These are phyloP conservation scores for Amphibalanus amphitrite DNA, from an alignment of 1,140 invertebrate species.

Conservation along the genomic window DNA sequence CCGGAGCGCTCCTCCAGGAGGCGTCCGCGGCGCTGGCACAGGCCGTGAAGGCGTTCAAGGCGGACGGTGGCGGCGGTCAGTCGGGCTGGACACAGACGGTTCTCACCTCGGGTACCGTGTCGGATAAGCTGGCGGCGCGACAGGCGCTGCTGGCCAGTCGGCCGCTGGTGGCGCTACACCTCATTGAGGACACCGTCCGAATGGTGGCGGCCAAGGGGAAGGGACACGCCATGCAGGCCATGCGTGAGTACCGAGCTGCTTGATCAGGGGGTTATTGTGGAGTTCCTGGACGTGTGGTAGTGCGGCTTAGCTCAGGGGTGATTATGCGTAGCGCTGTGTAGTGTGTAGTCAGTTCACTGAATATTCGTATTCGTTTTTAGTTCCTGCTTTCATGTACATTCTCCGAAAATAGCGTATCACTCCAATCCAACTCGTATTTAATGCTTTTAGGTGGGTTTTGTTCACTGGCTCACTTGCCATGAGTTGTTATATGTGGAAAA, in stretches of 20 bases:
- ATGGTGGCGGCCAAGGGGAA: not conserved
- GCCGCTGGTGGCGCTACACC: not conserved
- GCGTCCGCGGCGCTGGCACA: too few relatives aligned
- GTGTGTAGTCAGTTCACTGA: not conserved
- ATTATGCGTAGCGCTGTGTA: not conserved
- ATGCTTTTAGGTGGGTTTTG: not conserved
- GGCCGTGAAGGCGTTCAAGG: not conserved
- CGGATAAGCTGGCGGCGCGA: slow-evolving; percentile 1
- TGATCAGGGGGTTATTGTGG: not conserved
- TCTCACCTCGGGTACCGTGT: not conserved
- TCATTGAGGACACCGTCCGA: not conserved
- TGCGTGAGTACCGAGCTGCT: not conserved
- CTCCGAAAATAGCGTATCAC: not conserved
- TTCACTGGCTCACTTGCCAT: not conserved
- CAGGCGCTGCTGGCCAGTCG: not conserved
- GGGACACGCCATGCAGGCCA: not conserved
- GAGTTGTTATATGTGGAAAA: not conserved
- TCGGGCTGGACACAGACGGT: not conserved
- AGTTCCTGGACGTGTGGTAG: not conserved
- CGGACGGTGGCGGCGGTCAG: not conserved
- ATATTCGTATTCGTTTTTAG: not conserved
- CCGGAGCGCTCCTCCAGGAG: too few relatives aligned
- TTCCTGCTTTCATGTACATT: not conserved
- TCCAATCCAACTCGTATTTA: not conserved
- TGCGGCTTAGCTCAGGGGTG: not conserved